These are phyloP conservation scores for Laupala kohalensis DNA, from an alignment of 1,140 invertebrate species.

Conservation along the genomic window DNA sequence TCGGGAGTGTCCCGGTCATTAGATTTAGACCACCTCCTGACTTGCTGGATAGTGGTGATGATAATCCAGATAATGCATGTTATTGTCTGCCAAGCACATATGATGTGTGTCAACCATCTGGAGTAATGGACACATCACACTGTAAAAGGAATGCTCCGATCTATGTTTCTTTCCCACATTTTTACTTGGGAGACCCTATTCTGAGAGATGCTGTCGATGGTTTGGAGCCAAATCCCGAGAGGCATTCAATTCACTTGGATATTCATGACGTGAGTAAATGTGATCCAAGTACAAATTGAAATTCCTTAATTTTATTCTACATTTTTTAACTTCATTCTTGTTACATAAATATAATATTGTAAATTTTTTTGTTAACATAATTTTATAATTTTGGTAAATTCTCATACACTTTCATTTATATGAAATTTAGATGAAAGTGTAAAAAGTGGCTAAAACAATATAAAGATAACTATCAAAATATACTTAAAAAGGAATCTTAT, in stretches of 20 bases:
- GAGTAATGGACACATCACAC: constrained; percentile 57
- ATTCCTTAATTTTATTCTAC: no score
- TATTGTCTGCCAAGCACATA: constrained; percentile 47
- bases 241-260: constrained; percentile 50
- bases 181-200: constrained; percentile 49
- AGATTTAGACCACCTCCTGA: constrained; percentile 48
- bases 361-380: no score
- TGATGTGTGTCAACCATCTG: constrained; percentile 47
- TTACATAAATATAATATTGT: no score
- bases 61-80: constrained; percentile 53
- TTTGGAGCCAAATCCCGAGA: constrained; percentile 39
- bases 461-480: no score
- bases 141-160: constrained; percentile 49
- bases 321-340: no score
- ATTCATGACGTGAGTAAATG: constrained; percentile 47
- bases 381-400: no score
- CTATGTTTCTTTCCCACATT: constrained; percentile 63
- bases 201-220: constrained; percentile 48
- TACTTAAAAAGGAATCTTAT: no score
- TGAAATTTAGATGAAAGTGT: no score
- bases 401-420: no score
- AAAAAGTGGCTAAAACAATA: no score
- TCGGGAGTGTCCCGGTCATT: constrained; percentile 37
- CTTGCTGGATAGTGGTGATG: constrained; percentile 40
- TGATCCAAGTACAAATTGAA: no score